Evolutionary conservation across 2,888 invertebrate genomes (phyloP), one percentile per base, ranked within the genome.

Genomic region (Polydesmus complanatus): DNA sequence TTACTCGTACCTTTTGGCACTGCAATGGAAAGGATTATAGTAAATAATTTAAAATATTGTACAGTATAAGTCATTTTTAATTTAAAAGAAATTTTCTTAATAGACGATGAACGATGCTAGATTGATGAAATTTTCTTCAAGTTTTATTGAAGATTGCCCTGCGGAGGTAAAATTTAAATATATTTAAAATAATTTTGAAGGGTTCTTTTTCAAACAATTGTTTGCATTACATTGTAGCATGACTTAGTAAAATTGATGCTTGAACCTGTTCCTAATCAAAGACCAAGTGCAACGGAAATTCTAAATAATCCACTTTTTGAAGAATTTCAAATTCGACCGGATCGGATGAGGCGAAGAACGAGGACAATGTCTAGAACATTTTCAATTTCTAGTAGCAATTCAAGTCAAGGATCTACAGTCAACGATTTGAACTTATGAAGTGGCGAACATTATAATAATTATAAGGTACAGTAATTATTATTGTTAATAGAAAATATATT

Each of bases 1-100:
- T 73, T 98, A 61, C 77, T 96, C 51, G 84, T 87, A 58, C 89
- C 92, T 21, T 96, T 97, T 74, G 76, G 78, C 11, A 97, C 97
- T 0, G 87, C 91, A 74, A 86, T 92, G 81, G 97, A 98, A 75
- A 79, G 96, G 58, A 79, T 86, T 64, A 74, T 78, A 50, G 81
- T 83, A n/a, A 50, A 22, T 19, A 23, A 2, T n/a, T 37, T 2
- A 11, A 21, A 27, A 26, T 8, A 55, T 27, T 55, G 23, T 27
- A n/a, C 22, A n/a, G 23, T 2, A n/a, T 22, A 22, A 2, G 55
- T 3, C 8, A 11, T 2, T 2, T 55, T 55, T 2, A 25, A 26
- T n/a, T 27, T 55, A 23, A 26, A 19, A 21, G 21, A 22, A 56
- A 56, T 56, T 1, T 37, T 21, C 2, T 62, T 25, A 19, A 21